phyloP scores from a whole-genome alignment of 2,888 invertebrate species.

The Athrips mouffetella region DNA sequence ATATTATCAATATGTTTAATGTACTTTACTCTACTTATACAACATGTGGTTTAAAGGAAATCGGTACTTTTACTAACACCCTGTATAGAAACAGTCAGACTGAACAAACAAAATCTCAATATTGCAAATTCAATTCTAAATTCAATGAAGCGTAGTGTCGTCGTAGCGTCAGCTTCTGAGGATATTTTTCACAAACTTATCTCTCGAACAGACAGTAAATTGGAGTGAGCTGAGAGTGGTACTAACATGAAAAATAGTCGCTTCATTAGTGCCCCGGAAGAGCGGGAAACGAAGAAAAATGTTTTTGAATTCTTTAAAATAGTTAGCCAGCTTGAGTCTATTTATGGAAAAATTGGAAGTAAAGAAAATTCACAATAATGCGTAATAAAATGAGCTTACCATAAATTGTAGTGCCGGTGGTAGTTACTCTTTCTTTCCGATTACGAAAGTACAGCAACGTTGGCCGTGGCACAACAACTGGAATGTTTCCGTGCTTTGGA shows the following conservation, averaged over 20 bases:
- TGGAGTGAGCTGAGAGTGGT: constrained; percentile 3
- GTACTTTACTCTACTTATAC: too few relatives aligned
- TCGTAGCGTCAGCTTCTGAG: not conserved
- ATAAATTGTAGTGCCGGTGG: not conserved
- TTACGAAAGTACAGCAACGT: too few relatives aligned
- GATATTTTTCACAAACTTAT: constrained; percentile 11
- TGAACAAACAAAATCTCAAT: too few relatives aligned
- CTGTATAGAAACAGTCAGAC: too few relatives aligned
- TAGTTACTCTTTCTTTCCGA: too few relatives aligned
- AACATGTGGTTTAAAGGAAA: too few relatives aligned
- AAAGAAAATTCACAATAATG: not conserved
- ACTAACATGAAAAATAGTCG: constrained; percentile 13
- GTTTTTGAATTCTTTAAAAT: not conserved
- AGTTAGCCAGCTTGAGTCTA: constrained; percentile 1
- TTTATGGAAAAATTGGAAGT: not conserved
- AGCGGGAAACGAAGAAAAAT: constrained; percentile 4
- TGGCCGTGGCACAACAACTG: too few relatives aligned
- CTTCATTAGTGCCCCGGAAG: constrained; percentile 12
- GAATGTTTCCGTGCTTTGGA: too few relatives aligned
- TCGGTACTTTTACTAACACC: too few relatives aligned
- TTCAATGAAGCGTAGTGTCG: too few relatives aligned
- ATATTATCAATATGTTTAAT: too few relatives aligned
- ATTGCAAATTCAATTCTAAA: too few relatives aligned
- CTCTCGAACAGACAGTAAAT: constrained; percentile 11
- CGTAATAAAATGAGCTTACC: not conserved